Percentiles rank a stretch among this genome's conserved stretches.
Evolutionary conservation across 1,140 invertebrate species (phyloP).

Genomic region (Eriosoma lanigerum): DNA sequence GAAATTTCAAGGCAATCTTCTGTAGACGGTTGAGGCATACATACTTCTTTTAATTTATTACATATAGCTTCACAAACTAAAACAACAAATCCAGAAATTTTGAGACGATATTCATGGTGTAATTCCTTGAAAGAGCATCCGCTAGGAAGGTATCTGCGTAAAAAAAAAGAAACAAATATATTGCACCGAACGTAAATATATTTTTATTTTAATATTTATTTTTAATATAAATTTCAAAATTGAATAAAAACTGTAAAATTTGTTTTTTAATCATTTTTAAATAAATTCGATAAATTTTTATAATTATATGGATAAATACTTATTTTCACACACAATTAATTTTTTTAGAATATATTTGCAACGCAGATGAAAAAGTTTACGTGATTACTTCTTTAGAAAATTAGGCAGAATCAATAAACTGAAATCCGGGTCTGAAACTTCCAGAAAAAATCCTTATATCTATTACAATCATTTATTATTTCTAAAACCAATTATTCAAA

Average conservation of each 20-base stretch:
- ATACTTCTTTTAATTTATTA: constrained; percentile 52
- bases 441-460: constrained; percentile 12
- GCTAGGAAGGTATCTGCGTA: background rate
- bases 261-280: too few species aligned
- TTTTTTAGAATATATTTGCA: background rate
- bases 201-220: too few species aligned
- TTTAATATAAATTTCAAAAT: too few species aligned
- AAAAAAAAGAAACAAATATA: constrained; percentile 53
- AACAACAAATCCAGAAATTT: constrained; percentile 53
- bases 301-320: too few species aligned
- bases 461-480: constrained; percentile 36
- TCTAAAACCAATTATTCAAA: background rate
- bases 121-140: constrained; percentile 54
- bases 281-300: too few species aligned
- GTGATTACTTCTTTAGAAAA: constrained; percentile 23
- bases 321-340: constrained; percentile 1
- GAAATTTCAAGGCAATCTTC: constrained; percentile 46
- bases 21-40: constrained; percentile 47
- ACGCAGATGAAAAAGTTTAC: constrained; percentile 27
- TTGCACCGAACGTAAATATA: too few species aligned
- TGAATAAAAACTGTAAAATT: too few species aligned
- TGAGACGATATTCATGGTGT: constrained; percentile 53
- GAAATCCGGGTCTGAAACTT: constrained; percentile 10
- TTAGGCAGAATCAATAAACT: background rate
- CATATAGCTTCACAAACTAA: constrained; percentile 54